A percentile compares a stretch with the other conserved stretches of the same genome.
phyloP scores from a whole-genome alignment of 1,140 invertebrate genomes.

The Delia radicum region DNA sequence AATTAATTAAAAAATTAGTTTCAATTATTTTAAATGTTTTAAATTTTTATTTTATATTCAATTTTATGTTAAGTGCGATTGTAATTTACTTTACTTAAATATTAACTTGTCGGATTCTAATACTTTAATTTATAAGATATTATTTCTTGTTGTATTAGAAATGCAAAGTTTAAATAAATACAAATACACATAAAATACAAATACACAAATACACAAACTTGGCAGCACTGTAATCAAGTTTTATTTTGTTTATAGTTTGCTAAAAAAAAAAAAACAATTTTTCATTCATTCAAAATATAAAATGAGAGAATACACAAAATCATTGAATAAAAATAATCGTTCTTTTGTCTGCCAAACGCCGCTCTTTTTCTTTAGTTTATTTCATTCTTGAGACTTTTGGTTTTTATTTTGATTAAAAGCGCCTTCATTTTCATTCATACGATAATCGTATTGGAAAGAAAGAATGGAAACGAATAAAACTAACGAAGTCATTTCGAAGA shows the following conservation, averaged over 20 bases:
- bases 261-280: background rate
- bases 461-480: background rate
- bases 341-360: background rate
- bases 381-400: background rate
- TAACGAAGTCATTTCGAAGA: background rate
- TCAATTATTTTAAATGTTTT: no score
- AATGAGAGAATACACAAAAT: background rate
- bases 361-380: background rate
- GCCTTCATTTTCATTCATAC: conserved; percentile 19
- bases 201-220: no score
- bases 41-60: no score
- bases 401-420: background rate
- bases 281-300: background rate
- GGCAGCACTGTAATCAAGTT: no score
- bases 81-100: no score
- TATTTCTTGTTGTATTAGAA: no score
- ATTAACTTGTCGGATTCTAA: no score
- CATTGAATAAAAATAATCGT: background rate
- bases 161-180: no score
- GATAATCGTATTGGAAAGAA: background rate
- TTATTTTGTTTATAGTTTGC: background rate
- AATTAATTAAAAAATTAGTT: no score
- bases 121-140: no score
- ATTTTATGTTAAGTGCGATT: no score
- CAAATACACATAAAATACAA: no score